A percentile compares a stretch with the other conserved stretches of the same genome.
These are phyloP conservation scores for Synanthedon vespiformis DNA, from an alignment of 2,888 invertebrate species.

Conservation along the genomic window DNA sequence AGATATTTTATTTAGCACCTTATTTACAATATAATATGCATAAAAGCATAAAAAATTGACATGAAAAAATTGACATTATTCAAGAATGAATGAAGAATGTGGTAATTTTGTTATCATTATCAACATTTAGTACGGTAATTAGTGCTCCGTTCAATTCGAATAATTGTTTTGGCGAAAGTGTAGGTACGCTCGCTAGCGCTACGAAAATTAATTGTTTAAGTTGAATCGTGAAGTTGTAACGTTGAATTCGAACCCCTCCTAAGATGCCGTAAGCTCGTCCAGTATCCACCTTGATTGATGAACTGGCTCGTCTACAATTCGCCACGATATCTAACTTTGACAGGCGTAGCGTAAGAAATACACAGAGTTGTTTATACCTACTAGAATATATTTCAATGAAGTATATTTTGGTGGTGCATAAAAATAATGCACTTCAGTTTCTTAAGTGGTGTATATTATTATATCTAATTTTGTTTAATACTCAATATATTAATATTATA, in stretches of 20 bases:
- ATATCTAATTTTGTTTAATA: too few species aligned
- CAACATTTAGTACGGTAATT: too few species aligned
- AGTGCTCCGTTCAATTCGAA: too few species aligned
- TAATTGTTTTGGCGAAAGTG: too few species aligned
- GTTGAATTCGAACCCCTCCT: slow-evolving; percentile 3
- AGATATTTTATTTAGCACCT: too few species aligned
- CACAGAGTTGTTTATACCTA: slow-evolving; percentile 1
- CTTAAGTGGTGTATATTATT: too few species aligned
- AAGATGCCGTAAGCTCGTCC: slow-evolving; percentile 10
- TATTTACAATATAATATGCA: too few species aligned
- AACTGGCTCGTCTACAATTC: slow-evolving; percentile 7
- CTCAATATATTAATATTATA: too few species aligned
- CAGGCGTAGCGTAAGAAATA: slow-evolving; percentile 2
- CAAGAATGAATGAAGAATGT: too few species aligned
- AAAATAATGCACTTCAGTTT: not conserved
- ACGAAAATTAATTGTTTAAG: not conserved
- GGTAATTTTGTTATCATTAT: too few species aligned
- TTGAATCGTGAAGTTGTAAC: not conserved
- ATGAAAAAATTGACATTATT: too few species aligned
- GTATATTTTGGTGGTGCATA: not conserved
- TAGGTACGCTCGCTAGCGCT: not conserved
- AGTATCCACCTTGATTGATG: slow-evolving; percentile 17
- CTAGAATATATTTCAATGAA: not conserved
- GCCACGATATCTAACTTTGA: slow-evolving; percentile 11
- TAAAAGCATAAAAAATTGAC: too few species aligned